Evolutionary conservation across 2,113 vertebrate genomes (phyloP).

Genomic region (Platichthys flesus): DNA sequence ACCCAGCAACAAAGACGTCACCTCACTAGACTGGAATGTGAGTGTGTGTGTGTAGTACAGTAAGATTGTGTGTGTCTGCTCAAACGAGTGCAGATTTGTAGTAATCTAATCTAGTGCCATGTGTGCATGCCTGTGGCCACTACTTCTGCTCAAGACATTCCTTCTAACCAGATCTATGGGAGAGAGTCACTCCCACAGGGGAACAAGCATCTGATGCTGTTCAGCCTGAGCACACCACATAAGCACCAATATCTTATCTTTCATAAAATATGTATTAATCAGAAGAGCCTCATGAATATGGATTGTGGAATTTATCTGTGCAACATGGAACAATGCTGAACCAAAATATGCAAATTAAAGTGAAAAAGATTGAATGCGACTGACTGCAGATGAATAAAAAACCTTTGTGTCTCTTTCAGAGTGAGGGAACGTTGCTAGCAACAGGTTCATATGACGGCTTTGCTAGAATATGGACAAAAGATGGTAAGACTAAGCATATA

Average conservation of each 20-base stretch:
- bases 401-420: conserved; percentile 82
- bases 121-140: conserved; percentile 14
- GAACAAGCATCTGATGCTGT: neutral
- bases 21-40: conserved; percentile 98
- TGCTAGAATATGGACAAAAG: conserved; percentile 99
- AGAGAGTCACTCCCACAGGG: conserved; percentile 18
- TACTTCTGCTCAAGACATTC: conserved; percentile 35
- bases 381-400: neutral
- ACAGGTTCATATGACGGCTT: conserved; percentile 99
- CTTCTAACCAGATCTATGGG: conserved; percentile 36
- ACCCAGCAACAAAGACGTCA: conserved; percentile 99
- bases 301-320: neutral
- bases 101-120: conserved; percentile 34
- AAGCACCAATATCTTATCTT: neutral
- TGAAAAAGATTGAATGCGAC: neutral
- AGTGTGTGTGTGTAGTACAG: conserved; percentile 56
- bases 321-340: neutral
- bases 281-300: neutral
- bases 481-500: conserved; percentile 83
- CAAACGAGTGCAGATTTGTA: conserved; percentile 16
- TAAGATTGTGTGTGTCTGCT: conserved; percentile 9
- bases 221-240: neutral
- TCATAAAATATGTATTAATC: neutral
- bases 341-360: neutral
- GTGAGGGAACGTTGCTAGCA: conserved; percentile 97